Evolutionary conservation across 1,140 invertebrate genomes (phyloP).

Genomic region (Scaptomyza hsui): DNA sequence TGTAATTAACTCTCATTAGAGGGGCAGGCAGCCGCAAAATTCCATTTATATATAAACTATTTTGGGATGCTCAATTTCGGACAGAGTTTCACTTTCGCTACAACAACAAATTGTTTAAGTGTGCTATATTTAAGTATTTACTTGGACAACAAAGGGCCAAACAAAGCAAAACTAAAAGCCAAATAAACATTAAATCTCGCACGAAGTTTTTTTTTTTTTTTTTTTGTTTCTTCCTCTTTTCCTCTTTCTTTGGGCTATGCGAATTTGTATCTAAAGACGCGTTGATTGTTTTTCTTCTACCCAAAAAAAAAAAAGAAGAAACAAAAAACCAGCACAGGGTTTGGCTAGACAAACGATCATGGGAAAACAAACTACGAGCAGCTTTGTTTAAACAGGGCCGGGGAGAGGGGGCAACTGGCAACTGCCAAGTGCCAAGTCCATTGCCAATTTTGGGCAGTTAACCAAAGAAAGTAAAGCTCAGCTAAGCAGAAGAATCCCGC

Average conservation of each 20-base stretch:
- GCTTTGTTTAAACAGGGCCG: not conserved
- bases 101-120: constrained; percentile 46
- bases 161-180: constrained; percentile 48
- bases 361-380: constrained; percentile 45
- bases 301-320: too few relatives aligned
- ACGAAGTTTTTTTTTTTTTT: constrained; percentile 19
- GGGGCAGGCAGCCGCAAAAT: constrained; percentile 34
- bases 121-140: constrained; percentile 66
- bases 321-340: constrained; percentile 22
- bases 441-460: constrained; percentile 42
- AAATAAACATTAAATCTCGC: constrained; percentile 55
- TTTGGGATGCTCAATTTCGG: constrained; percentile 13
- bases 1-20: constrained; percentile 66
- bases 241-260: constrained; percentile 29
- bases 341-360: constrained; percentile 55
- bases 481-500: constrained; percentile 8
- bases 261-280: constrained; percentile 49
- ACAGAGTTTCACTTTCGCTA: constrained; percentile 58
- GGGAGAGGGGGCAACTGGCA: too few relatives aligned
- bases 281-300: constrained; percentile 47
- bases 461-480: constrained; percentile 38
- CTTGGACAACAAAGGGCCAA: constrained; percentile 41
- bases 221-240: constrained; percentile 1
- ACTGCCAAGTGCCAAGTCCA: constrained; percentile 30
- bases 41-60: constrained; percentile 10